Percentiles rank a stretch among this genome's conserved stretches.
Conservation (phyloP, 2,888 invertebrate species). For the Brachyopa scutellaris region DNA sequence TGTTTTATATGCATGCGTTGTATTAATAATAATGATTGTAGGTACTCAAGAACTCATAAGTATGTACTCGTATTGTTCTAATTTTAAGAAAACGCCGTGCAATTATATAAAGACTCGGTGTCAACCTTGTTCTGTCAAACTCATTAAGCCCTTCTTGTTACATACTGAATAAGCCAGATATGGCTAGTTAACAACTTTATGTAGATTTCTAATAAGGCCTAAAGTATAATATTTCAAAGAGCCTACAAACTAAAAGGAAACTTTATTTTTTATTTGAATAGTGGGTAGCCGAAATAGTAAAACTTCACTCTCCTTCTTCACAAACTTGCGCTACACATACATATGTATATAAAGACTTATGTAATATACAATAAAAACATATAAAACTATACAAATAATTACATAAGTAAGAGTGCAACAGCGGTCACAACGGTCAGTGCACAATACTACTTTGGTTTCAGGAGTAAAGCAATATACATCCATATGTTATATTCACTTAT, state of each 20-base stretch:
- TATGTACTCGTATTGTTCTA: slow-evolving; percentile 12
- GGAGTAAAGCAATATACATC: slow-evolving; percentile 14
- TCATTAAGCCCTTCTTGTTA: background rate
- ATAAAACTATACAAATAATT: background rate
- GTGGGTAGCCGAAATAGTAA: background rate
- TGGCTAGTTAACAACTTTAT: background rate
- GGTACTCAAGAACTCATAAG: no score
- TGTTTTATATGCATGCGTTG: background rate
- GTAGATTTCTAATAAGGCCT: background rate
- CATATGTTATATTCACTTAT: no score
- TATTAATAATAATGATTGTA: no score
- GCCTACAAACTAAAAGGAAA: background rate
- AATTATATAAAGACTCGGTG: background rate
- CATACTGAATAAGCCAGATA: slow-evolving; percentile 11
- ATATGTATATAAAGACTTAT: slow-evolving; percentile 2
- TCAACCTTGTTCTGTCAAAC: background rate
- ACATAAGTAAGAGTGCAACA: slow-evolving; percentile 45
- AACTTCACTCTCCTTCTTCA: background rate
- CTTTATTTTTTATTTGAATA: background rate
- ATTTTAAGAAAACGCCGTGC: background rate
- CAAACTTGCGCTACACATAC: no score
- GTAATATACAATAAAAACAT: background rate
- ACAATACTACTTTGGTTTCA: slow-evolving; percentile 31
- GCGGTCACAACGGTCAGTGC: slow-evolving; percentile 58
- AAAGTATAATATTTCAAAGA: background rate